Evolutionary conservation across 2,888 invertebrate genomes (phyloP).

Genomic region (Lymantria dispar): DNA sequence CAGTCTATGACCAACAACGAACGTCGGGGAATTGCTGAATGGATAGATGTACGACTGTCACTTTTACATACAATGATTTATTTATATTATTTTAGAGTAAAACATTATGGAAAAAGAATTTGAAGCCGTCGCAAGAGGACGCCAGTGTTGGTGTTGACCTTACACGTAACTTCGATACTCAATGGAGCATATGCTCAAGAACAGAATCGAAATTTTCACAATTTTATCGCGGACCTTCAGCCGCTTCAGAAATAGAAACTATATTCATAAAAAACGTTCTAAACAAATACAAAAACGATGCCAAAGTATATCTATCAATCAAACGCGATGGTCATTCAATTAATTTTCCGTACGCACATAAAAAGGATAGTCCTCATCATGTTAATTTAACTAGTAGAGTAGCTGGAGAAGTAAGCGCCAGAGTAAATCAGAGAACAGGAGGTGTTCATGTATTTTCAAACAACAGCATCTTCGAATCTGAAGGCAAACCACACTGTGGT

Average conservation of each 20-base stretch:
- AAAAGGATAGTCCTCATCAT: conserved; percentile 26
- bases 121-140: conserved; percentile 33
- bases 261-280: conserved; percentile 81
- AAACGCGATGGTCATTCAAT: conserved; percentile 87
- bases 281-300: conserved; percentile 60
- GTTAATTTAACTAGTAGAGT: conserved; percentile 28
- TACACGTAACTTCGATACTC: conserved; percentile 59
- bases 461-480: conserved; percentile 48
- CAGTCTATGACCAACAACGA: too few species aligned
- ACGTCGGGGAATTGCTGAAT: too few species aligned
- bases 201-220: conserved; percentile 44
- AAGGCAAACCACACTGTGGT: conserved; percentile 57
- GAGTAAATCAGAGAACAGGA: conserved; percentile 58
- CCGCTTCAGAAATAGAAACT: conserved; percentile 86
- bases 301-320: conserved; percentile 86
- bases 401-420: conserved; percentile 48
- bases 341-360: conserved; percentile 84
- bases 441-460: conserved; percentile 53
- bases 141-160: conserved; percentile 60
- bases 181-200: conserved; percentile 50
- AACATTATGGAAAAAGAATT: conserved; percentile 61
- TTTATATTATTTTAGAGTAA: conserved; percentile 19
- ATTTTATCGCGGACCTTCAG: conserved; percentile 78
- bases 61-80: background rate
- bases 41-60: background rate